Evolutionary conservation across 2,888 invertebrate genomes (phyloP).

Genomic region (Pollenia labialis): DNA sequence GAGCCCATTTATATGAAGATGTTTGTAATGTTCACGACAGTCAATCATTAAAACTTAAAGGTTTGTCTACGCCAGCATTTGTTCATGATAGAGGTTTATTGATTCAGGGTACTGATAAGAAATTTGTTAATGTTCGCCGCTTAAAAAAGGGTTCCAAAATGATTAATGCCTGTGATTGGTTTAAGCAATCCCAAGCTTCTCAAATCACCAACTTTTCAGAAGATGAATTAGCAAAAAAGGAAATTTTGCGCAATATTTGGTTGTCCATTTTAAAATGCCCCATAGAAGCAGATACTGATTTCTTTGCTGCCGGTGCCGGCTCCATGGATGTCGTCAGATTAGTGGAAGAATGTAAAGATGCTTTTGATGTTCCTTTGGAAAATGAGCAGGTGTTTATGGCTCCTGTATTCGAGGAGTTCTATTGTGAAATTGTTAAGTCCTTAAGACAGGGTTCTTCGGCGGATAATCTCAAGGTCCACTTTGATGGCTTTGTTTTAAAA

Average conservation of each 20-base stretch:
- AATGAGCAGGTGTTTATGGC: slow-evolving; percentile 97
- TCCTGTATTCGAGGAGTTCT: slow-evolving; percentile 93
- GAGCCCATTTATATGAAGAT: slow-evolving; percentile 86
- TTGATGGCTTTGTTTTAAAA: slow-evolving; percentile 90
- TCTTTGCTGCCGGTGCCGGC: slow-evolving; percentile 97
- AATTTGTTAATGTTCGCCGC: slow-evolving; percentile 90
- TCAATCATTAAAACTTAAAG: slow-evolving; percentile 86
- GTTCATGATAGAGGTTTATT: slow-evolving; percentile 92
- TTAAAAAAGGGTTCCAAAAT: slow-evolving; percentile 92
- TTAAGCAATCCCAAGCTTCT: slow-evolving; percentile 85
- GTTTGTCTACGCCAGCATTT: slow-evolving; percentile 86
- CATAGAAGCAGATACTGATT: slow-evolving; percentile 92
- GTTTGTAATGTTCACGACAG: slow-evolving; percentile 84
- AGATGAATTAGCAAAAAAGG: slow-evolving; percentile 89
- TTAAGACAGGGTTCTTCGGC: slow-evolving; percentile 87
- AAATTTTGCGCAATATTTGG: slow-evolving; percentile 90
- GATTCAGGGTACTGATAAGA: slow-evolving; percentile 92
- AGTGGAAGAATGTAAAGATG: slow-evolving; percentile 95
- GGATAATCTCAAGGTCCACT: slow-evolving; percentile 86
- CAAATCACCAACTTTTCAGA: slow-evolving; percentile 87
- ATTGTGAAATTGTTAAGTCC: slow-evolving; percentile 87
- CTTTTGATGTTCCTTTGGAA: slow-evolving; percentile 90
- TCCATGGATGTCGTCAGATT: slow-evolving; percentile 97
- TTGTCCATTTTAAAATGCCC: slow-evolving; percentile 91
- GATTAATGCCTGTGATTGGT: slow-evolving; percentile 92